Base-by-base conservation (phyloP, 2,797 vertebrate species). In the Gymnoscopelus braueri region DNA sequence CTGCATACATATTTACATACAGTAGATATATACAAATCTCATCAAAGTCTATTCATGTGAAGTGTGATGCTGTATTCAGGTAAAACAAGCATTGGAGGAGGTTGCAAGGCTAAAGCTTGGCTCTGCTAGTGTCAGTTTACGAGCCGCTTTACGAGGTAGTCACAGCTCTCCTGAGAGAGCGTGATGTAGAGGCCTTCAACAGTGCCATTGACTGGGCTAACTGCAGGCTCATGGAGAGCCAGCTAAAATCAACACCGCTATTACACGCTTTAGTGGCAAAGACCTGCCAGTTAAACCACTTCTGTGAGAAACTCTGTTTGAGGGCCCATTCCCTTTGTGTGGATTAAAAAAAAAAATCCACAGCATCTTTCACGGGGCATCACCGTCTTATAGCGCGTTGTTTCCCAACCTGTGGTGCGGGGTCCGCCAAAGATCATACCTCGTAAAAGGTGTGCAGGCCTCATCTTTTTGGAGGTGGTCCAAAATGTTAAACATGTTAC, bases 231-330 rank as follows among this genome's bases (percentile, higher is more conserved):
- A 65, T 78, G 78, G 62, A 56, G 79, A 71, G 84, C 75, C 74
- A 66, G 83, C 91, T 89, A 91, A 91, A 93, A 91, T 88, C 91
- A 93, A 93, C 92, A 94, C 71, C 71, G 64, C 78, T 77, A 84
- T 91, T 91, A 85, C 86, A 88, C 75, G 91, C 89, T 86, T 89
- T 81, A 83, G 83, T 84, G 84, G 32, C 32, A 35, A 4, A 87
- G 84, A 80, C 62, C 81, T 63, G 82, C 80, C 83, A 83, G 82
- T 90, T 92, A 91, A 92, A 88, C 32, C 77, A 76, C 79, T 47
- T 77, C 72, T 76, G 72, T 68, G 75, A 86, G 83, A 80, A 83
- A 64, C 67, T 49, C 56, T 49, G 74, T 60, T 70, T 72, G 65
- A 67, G 79, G 52, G 62, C 32, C 61, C 44, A 4, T 70, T 76